Conservation (phyloP, 2,113 vertebrate genomes). For the Ornithorhynchus anatinus region DNA sequence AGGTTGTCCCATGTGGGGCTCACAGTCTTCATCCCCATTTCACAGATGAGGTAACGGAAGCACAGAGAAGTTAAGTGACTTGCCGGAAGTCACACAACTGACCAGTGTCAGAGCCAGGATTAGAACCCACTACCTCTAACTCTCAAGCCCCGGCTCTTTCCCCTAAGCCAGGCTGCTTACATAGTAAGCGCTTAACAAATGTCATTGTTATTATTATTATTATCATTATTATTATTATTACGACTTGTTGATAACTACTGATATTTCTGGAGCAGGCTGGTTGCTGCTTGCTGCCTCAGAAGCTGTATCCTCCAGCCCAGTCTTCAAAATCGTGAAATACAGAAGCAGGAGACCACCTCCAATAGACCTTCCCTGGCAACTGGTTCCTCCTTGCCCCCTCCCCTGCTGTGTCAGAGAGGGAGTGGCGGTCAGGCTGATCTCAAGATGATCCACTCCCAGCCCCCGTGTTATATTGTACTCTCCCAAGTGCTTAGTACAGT, state of each 20-base stretch:
- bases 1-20: no score
- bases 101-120: not conserved
- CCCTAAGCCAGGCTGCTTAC: no score
- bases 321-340: not conserved
- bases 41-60: no score
- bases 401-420: not conserved
- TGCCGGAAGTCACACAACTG: no score
- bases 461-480: no score
- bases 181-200: no score
- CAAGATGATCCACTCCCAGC: constrained; percentile 12
- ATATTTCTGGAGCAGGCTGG: not conserved
- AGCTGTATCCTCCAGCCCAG: constrained; percentile 17
- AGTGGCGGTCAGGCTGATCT: not conserved
- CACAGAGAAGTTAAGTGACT: no score
- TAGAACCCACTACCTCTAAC: not conserved
- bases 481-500: no score
- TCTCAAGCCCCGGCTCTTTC: no score
- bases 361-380: constrained; percentile 26
- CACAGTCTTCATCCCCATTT: no score
- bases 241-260: not conserved
- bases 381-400: constrained; percentile 16
- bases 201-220: constrained; percentile 21
- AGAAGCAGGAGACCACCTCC: not conserved
- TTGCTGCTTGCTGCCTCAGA: not conserved
- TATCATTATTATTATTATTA: constrained; percentile 10